A percentile compares a stretch with the other conserved stretches of the same genome.
Conservation (phyloP, 2,888 invertebrate species). For the Ornithoptera alexandrae region DNA sequence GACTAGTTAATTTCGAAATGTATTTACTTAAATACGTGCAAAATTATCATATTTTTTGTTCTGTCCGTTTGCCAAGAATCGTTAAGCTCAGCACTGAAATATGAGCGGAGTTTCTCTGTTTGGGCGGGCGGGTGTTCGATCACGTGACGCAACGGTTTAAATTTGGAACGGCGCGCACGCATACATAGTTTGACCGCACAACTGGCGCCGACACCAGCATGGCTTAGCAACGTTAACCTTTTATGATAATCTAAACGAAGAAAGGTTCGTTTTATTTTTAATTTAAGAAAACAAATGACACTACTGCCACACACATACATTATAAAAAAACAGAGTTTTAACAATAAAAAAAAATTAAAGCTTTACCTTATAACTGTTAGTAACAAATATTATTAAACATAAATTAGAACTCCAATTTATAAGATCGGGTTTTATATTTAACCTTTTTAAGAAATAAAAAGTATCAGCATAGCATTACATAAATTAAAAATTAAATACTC, state of each 20-base stretch:
- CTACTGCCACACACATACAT: too few relatives aligned
- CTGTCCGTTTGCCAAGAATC: conserved; percentile 45
- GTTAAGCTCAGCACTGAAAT: conserved; percentile 64
- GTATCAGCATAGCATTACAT: too few relatives aligned
- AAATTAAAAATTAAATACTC: conserved; percentile 71
- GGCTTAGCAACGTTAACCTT: conserved; percentile 70
- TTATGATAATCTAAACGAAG: conserved; percentile 56
- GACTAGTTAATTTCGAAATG: conserved; percentile 36
- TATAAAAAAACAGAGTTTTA: not conserved
- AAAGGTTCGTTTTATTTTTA: not conserved
- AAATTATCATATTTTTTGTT: not conserved
- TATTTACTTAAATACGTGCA: not conserved
- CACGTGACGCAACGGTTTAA: conserved; percentile 72
- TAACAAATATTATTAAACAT: not conserved
- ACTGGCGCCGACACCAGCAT: conserved; percentile 58
- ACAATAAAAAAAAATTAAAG: not conserved
- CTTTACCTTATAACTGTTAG: not conserved
- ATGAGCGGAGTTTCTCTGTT: conserved; percentile 77
- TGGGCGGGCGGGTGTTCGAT: conserved; percentile 73
- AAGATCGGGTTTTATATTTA: not conserved
- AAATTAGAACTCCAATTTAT: not conserved
- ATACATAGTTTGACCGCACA: conserved; percentile 58
- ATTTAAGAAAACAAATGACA: too few relatives aligned
- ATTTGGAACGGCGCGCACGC: conserved; percentile 70
- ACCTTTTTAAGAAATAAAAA: not conserved